Evolutionary conservation across 2,888 invertebrate genomes (phyloP).

Genomic region (Deilephila porcellus): DNA sequence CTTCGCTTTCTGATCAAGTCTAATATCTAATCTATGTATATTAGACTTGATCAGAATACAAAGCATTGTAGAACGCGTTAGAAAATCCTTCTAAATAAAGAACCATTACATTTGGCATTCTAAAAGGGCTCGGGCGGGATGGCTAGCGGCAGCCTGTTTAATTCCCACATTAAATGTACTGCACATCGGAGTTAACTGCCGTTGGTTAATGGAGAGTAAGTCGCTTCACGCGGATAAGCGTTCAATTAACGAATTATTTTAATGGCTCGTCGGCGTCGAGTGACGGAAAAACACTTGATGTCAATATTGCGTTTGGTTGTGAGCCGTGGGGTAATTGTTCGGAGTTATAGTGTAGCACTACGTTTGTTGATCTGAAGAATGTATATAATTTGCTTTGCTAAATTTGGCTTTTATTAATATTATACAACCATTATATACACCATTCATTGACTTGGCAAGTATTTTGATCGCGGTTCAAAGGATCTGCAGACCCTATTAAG

Average conservation of each 20-base stretch:
- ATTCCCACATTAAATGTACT: constrained; percentile 27
- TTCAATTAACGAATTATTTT: constrained; percentile 23
- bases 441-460: too few relatives aligned
- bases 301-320: neutral
- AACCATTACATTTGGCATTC: neutral
- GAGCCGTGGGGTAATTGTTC: neutral
- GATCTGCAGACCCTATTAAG: too few relatives aligned
- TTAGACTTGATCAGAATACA: too few relatives aligned
- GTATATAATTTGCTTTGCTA: too few relatives aligned
- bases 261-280: neutral
- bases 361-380: too few relatives aligned
- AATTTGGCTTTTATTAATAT: too few relatives aligned
- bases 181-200: constrained; percentile 23
- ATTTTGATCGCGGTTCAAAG: too few relatives aligned
- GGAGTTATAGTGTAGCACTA: neutral
- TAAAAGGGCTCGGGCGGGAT: neutral
- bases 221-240: constrained; percentile 15
- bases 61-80: too few relatives aligned
- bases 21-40: too few relatives aligned
- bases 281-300: neutral
- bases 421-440: too few relatives aligned
- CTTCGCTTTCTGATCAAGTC: too few relatives aligned
- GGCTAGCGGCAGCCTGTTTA: neutral
- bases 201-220: constrained; percentile 20
- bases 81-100: neutral